Evolutionary conservation across 1,140 invertebrate genomes (phyloP), one percentile per base, ranked within the genome.

Genomic region (Drosophila cardini): DNA sequence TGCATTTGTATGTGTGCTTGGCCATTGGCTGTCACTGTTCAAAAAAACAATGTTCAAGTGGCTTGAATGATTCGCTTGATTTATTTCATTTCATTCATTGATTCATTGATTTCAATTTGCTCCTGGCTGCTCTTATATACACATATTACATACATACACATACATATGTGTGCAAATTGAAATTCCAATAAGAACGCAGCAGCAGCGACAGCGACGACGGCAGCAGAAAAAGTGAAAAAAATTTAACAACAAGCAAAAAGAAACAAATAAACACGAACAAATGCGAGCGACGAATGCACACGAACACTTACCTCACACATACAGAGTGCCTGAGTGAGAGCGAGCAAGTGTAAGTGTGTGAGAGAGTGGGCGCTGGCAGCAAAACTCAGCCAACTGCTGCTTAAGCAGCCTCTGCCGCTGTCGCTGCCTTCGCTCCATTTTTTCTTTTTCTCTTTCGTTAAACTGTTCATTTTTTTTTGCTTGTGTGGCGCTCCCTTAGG

Each of bases 151-250:
- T 21, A 52, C 42, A 64, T 15, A 42, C 69, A 32, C 32, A 57
- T 21, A 71, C 42, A 50, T 56, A 16, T 67, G 42, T 76, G 43
- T 34, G 60, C 45, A 56, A 71, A 48, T 65, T 68, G 75, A 68
- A 81, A 76, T 86, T 78, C 82, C 82, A 86, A 87, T 87, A 86
- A 79, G 79, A 83, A 76, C 42, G 68, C 70, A 26, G 76, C 55
- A 64, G 50, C 30, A 69, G 62, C 15, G 30, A 30, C 16, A 64
- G 7, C 13, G 32, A 50, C 15, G 30, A 30, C 16, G 55, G 7
- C 13, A 16, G 52, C 61, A 50, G 56, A 30, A 57, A 36, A 13
- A 26, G 21, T 4, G 21, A 26, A 48, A 21, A 36, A 74, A 57
- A 15, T 38, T 56, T 15, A 69, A 61, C 36, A 61, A 13, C 32